These are phyloP conservation scores for Periphyllus acericola DNA, from an alignment of 2,888 invertebrate genomes.

Conservation along the genomic window DNA sequence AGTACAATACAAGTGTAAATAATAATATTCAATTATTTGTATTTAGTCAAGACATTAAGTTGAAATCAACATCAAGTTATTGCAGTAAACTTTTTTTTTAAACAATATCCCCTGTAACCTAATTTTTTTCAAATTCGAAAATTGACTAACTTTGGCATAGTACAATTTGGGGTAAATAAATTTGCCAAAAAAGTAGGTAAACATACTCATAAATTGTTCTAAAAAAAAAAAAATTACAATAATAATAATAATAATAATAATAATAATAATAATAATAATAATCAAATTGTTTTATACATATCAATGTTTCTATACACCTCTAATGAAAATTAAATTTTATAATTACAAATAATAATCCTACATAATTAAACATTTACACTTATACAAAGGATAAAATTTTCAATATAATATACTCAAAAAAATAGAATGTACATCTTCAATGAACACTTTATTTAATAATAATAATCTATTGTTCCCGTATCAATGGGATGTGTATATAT, in stretches of 20 bases:
- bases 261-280: conserved; percentile 46
- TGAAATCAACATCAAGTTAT: conserved; percentile 30
- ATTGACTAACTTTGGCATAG: conserved; percentile 52
- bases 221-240: conserved; percentile 32
- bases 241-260: conserved; percentile 14
- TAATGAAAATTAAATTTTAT: conserved; percentile 32
- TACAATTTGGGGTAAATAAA: conserved; percentile 29
- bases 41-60: conserved; percentile 20
- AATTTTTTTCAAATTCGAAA: conserved; percentile 32
- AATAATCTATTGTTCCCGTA: conserved; percentile 41
- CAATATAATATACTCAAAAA: conserved; percentile 54
- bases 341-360: conserved; percentile 53
- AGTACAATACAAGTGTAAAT: neutral
- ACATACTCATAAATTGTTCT: conserved; percentile 41
- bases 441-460: conserved; percentile 54
- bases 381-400: conserved; percentile 42
- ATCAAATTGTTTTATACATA: conserved; percentile 48
- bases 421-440: conserved; percentile 59
- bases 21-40: conserved; percentile 6
- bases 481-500: conserved; percentile 7
- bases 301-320: conserved; percentile 45
- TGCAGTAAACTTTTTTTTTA: conserved; percentile 13
- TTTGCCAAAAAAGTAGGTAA: conserved; percentile 13
- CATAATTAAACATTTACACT: conserved; percentile 37
- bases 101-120: conserved; percentile 45